These are phyloP conservation scores for Falco cherrug DNA, from an alignment of 2,797 vertebrate species.

Conservation along the genomic window DNA sequence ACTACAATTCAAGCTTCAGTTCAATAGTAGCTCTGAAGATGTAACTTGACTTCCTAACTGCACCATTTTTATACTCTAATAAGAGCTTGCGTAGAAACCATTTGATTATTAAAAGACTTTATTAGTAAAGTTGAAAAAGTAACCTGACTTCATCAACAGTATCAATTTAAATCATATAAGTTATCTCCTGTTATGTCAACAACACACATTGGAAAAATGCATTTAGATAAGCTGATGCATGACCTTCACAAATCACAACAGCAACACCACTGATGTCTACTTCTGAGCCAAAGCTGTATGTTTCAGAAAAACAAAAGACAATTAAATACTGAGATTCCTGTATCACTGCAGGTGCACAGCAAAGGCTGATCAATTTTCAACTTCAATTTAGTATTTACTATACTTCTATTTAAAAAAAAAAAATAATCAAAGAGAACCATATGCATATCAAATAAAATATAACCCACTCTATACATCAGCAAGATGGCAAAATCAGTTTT, in stretches of 20 bases:
- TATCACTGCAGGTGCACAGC: background rate
- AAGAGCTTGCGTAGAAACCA: background rate
- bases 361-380: background rate
- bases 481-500: background rate
- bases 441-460: background rate
- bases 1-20: background rate
- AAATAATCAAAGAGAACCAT: background rate
- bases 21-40: background rate
- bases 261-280: background rate
- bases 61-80: background rate
- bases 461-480: background rate
- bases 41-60: background rate
- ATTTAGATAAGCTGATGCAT: background rate
- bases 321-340: background rate
- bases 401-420: background rate
- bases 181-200: background rate
- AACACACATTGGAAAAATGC: background rate
- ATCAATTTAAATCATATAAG: background rate
- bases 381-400: background rate
- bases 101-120: background rate
- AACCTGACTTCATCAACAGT: background rate
- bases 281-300: accelerated
- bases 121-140: background rate
- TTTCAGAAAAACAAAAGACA: background rate
- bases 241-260: background rate